Conservation (phyloP, 2,888 invertebrate genomes). For the Flexamia atlantica region DNA sequence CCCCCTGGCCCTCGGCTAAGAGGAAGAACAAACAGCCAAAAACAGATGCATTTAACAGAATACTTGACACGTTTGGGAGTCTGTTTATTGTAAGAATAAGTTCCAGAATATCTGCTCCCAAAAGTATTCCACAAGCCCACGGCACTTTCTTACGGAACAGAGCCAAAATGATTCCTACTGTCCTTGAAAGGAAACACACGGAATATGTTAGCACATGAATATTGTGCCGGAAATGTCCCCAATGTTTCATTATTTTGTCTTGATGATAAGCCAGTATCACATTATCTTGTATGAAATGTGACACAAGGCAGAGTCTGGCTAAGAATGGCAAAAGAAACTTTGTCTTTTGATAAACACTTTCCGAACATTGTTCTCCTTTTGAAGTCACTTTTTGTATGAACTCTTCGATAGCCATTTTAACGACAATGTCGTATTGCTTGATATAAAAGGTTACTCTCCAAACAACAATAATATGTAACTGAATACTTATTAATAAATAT, state of each 20-base stretch:
- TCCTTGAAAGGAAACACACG: background rate
- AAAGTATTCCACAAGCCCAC: background rate
- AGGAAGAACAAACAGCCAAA: background rate
- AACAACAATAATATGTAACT: no score
- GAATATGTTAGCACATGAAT: background rate
- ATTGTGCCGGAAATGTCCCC: no score
- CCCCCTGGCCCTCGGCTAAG: background rate
- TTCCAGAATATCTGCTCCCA: background rate
- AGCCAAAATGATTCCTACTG: background rate
- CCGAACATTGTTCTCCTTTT: background rate
- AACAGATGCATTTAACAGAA: background rate
- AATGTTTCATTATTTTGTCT: background rate
- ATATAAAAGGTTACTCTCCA: no score
- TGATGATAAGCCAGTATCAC: background rate
- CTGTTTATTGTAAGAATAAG: background rate
- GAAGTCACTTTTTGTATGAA: conserved; percentile 51
- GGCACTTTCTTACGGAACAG: background rate
- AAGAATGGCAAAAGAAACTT: conserved; percentile 20
- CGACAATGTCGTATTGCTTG: no score
- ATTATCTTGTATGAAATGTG: background rate
- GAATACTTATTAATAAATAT: no score
- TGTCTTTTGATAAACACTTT: background rate
- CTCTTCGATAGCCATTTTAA: background rate
- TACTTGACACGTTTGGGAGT: no score
- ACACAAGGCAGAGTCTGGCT: conserved; percentile 7